These are phyloP conservation scores for Sebastes fasciatus DNA, from an alignment of 2,113 vertebrate species.

Conservation along the genomic window DNA sequence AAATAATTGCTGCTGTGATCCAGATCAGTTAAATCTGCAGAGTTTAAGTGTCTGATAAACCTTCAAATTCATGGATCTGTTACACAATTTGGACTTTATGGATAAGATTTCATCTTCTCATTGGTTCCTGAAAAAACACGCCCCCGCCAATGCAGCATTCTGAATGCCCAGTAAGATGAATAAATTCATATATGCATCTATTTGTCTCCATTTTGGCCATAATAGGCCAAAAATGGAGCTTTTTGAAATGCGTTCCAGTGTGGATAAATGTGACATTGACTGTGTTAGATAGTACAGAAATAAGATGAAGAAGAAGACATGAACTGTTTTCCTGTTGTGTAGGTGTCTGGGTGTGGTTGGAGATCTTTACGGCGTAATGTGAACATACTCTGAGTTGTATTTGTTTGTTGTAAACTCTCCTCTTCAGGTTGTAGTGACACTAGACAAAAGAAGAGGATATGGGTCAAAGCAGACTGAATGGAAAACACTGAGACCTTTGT, in stretches of 20 bases:
- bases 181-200: background rate
- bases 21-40: background rate
- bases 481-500: slow-evolving; percentile 7
- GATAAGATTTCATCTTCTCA: background rate
- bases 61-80: background rate
- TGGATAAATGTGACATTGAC: background rate
- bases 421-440: slow-evolving; percentile 4
- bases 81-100: background rate
- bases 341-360: background rate
- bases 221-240: background rate
- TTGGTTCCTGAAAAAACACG: background rate
- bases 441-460: background rate
- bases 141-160: too few relatives aligned
- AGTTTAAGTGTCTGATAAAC: background rate
- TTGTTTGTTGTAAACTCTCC: background rate
- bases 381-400: background rate
- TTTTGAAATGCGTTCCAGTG: background rate
- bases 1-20: background rate
- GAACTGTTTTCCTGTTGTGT: background rate
- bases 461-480: background rate
- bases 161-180: background rate
- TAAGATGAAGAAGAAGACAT: background rate
- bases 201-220: background rate
- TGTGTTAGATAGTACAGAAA: background rate
- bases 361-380: too few relatives aligned